Evolutionary conservation across 2,113 vertebrate genomes (phyloP).

Genomic region (Pelecanoides urinatrix): DNA sequence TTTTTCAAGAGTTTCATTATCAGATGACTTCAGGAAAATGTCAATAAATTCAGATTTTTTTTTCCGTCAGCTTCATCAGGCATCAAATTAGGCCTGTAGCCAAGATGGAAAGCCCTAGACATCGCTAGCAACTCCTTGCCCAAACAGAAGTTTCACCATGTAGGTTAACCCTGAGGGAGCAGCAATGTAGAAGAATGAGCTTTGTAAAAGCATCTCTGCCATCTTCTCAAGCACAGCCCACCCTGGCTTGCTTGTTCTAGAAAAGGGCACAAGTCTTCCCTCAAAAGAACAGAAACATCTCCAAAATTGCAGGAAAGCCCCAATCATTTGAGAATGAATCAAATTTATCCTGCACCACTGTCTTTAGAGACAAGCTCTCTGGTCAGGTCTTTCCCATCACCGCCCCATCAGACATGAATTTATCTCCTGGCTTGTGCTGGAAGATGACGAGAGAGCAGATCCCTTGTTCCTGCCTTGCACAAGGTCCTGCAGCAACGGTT

Average conservation of each 20-base stretch:
- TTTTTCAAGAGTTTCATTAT: neutral
- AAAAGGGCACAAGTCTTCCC: neutral
- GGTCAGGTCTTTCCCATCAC: neutral
- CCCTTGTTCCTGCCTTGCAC: neutral
- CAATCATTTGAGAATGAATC: fast-evolving
- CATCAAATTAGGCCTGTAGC: neutral
- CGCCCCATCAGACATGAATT: neutral
- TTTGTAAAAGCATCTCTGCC: neutral
- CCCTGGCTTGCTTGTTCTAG: neutral
- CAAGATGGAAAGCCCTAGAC: neutral
- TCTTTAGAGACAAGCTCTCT: neutral
- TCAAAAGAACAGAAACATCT: neutral
- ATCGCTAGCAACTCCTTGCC: neutral
- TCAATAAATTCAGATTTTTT: neutral
- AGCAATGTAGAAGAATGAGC: neutral
- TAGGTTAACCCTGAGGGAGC: neutral
- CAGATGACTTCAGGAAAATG: neutral
- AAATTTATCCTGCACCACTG: neutral
- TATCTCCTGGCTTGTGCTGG: neutral
- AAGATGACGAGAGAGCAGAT: neutral
- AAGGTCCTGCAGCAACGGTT: neutral
- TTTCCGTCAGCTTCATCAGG: neutral
- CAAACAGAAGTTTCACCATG: neutral
- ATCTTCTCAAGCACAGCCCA: neutral
- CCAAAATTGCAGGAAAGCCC: neutral